These are phyloP conservation scores for Meriones psammophilus DNA, from an alignment of 2,797 vertebrate species.

Conservation along the genomic window DNA sequence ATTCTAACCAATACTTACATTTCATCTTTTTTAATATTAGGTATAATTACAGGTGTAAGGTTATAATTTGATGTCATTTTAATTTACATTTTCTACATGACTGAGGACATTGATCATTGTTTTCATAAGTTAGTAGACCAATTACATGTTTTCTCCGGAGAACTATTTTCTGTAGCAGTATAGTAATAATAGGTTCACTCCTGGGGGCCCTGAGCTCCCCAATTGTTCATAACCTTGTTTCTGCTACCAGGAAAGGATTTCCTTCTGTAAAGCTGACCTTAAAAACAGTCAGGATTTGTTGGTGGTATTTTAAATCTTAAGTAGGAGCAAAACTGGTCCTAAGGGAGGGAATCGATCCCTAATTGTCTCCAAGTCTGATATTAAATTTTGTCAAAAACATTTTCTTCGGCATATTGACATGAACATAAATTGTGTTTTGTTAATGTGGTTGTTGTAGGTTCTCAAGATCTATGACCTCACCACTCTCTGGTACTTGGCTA, in stretches of 20 bases:
- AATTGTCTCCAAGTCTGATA: background rate
- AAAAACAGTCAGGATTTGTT: background rate
- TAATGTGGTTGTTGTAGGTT: background rate
- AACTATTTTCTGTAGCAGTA: constrained; percentile 1
- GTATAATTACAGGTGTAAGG: background rate
- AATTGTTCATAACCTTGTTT: background rate
- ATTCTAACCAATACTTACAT: background rate
- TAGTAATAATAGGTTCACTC: background rate
- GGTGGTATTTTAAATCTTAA: background rate
- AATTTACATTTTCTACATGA: background rate
- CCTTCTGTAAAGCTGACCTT: background rate
- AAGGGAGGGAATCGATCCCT: background rate
- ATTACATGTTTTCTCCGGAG: background rate
- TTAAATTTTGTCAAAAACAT: background rate
- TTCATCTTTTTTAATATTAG: background rate
- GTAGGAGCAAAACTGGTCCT: background rate
- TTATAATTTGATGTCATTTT: constrained; percentile 30
- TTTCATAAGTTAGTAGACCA: background rate
- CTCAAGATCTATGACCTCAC: background rate
- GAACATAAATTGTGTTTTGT: background rate
- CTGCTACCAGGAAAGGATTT: background rate
- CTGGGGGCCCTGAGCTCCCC: background rate
- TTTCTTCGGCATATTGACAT: background rate
- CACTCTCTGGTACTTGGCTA: background rate
- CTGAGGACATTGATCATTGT: background rate